Evolutionary conservation across 1,140 invertebrate species (phyloP), one percentile per base, ranked within the genome.

Genomic region (Drosophila subpulchrella): DNA sequence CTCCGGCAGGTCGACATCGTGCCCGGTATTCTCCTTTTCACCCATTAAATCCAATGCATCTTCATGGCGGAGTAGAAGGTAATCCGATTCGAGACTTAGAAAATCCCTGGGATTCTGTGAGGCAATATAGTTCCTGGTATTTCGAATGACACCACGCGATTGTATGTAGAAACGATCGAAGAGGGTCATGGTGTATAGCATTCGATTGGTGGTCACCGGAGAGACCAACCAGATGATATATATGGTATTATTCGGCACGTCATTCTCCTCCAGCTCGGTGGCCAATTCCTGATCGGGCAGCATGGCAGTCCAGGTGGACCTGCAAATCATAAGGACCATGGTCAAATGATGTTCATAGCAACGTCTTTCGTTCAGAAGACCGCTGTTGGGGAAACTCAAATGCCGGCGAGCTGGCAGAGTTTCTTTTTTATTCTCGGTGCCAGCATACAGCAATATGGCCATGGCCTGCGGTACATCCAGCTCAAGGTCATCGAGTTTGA

Each of bases 161-260:
- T 78, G 34, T 2, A 39, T 0, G 42, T 75, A 78, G 10, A 42
- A 30, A 0, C 54, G 53, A 71, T 81, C 71, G 6, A 51, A 81
- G n/a, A 70, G 32, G 6, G 80, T 83, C 4, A 83, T 10, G 0
- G 78, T 71, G 27, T 78, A 83, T 34, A 53, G 46, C 2, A 81
- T 7, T 2, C 58, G 60, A 2, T 58, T 57, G 0, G 65, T 39
- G 2, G 65, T 55, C 4, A 10, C 8, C 0, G 80, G 70, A 0
- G 75, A 41, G 0, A 71, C 75, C 13, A 83, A 39, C 80, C 80
- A 83, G 12, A 81, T 15, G 2, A 83, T 75, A 63, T 67, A 81
- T 47, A 83, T 57, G 11, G 4, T 47, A 0, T 54, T 47, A 0
- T 48, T 58, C 47, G 2, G 11, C 30, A 6, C n/a, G 17, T 39